Evolutionary conservation across 2,797 vertebrate species (phyloP).

Genomic region (Sebastes nivosus): DNA sequence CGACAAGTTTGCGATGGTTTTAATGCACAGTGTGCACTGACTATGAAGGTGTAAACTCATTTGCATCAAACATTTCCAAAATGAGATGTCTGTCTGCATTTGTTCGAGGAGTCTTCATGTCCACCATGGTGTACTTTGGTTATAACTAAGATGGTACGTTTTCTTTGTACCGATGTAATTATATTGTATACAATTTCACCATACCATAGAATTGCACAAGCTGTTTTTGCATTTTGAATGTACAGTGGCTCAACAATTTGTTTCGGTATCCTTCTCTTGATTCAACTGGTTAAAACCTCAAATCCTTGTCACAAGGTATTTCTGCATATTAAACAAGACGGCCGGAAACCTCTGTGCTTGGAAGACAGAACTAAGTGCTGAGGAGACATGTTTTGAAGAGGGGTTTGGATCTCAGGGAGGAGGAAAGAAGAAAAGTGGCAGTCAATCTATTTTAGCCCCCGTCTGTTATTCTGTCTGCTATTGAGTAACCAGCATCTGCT

Average conservation of each 20-base stretch:
- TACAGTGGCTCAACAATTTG: background rate
- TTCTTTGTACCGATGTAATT: background rate
- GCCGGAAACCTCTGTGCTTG: slow-evolving; percentile 75
- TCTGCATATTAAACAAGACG: slow-evolving; percentile 77
- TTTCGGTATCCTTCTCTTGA: slow-evolving; percentile 13
- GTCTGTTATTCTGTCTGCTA: slow-evolving; percentile 79
- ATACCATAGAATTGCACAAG: background rate
- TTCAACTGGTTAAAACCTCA: slow-evolving; percentile 58
- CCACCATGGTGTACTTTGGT: background rate
- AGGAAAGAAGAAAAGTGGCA: slow-evolving; percentile 64
- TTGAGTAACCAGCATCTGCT: slow-evolving; percentile 80
- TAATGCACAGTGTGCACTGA: slow-evolving; percentile 32
- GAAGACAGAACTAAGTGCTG: slow-evolving; percentile 77
- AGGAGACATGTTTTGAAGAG: slow-evolving; percentile 74
- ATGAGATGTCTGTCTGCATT: background rate
- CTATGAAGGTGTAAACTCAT: slow-evolving; percentile 51
- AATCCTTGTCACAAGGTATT: slow-evolving; percentile 66
- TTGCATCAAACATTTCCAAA: slow-evolving; percentile 44
- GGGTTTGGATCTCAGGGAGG: slow-evolving; percentile 74
- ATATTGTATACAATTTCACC: background rate
- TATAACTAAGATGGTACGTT: background rate
- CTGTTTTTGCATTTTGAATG: background rate
- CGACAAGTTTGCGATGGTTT: slow-evolving; percentile 2
- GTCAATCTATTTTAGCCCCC: slow-evolving; percentile 76
- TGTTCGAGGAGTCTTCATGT: background rate